A percentile compares a stretch with the other conserved stretches of the same genome.
These are phyloP conservation scores for Megaceryle alcyon DNA, from an alignment of 2,797 vertebrate species.

Conservation along the genomic window DNA sequence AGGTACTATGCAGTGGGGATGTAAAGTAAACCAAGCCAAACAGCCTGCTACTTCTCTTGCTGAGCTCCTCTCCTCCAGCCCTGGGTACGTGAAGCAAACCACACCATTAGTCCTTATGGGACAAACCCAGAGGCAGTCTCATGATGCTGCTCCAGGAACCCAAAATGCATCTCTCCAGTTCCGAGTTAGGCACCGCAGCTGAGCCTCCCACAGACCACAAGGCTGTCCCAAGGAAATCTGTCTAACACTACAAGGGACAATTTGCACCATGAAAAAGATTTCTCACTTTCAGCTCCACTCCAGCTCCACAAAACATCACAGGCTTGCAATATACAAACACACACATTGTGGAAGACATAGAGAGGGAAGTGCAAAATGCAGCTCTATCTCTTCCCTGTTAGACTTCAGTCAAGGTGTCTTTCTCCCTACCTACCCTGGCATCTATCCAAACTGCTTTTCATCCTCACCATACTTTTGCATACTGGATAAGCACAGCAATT, in stretches of 20 bases:
- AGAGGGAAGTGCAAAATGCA: background rate
- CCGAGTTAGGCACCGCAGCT: background rate
- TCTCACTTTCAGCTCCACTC: background rate
- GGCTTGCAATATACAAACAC: background rate
- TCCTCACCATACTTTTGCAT: background rate
- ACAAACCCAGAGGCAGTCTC: background rate
- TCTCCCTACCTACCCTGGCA: background rate
- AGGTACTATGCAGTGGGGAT: too few species aligned
- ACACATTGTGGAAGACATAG: background rate
- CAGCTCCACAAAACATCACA: background rate
- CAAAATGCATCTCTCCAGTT: background rate
- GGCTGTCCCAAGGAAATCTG: background rate
- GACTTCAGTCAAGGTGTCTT: background rate
- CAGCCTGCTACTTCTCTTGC: background rate
- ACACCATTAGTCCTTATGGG: background rate
- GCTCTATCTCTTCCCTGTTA: background rate
- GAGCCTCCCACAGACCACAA: background rate
- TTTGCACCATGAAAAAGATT: background rate
- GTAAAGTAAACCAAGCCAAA: background rate
- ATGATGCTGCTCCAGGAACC: background rate
- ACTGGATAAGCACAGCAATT: background rate
- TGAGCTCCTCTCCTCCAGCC: background rate
- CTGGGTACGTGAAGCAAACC: background rate
- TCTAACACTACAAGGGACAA: background rate
- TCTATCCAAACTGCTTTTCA: background rate